Conservation (phyloP, 2,888 invertebrate species). For the Frankliniella fusca region DNA sequence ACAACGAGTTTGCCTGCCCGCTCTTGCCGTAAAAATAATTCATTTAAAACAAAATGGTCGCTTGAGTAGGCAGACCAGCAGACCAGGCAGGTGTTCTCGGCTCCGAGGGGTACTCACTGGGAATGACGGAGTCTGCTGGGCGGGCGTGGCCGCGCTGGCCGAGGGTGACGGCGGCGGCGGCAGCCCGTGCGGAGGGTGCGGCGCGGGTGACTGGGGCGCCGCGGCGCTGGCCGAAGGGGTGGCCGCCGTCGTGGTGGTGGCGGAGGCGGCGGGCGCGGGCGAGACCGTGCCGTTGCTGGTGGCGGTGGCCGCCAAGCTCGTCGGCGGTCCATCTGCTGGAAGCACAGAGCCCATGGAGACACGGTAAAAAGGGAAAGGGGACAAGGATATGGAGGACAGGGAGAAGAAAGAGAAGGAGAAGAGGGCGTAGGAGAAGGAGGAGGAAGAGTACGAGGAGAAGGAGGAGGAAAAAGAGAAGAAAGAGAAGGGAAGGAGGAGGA, state of each 20-base stretch:
- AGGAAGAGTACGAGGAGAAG: neutral
- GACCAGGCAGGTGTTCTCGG: neutral
- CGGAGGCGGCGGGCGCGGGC: neutral
- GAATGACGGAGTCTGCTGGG: neutral
- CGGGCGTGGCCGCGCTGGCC: neutral
- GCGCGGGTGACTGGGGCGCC: neutral
- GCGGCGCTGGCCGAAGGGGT: slow-evolving; percentile 6
- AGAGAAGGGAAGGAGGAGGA: neutral
- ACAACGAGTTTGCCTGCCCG: no score
- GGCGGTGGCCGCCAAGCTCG: neutral
- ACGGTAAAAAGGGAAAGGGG: no score
- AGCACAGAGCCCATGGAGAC: neutral
- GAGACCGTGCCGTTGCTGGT: slow-evolving; percentile 18
- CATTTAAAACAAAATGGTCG: neutral
- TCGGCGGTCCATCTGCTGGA: neutral
- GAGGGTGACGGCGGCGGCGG: neutral
- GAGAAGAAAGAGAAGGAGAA: neutral
- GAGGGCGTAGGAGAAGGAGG: no score
- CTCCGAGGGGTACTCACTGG: neutral
- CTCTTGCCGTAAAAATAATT: no score
- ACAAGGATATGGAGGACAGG: no score
- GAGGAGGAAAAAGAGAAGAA: neutral
- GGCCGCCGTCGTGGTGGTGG: neutral
- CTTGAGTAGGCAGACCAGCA: no score
- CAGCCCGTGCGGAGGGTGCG: slow-evolving; percentile 7